Evolutionary conservation across 2,113 vertebrate species (phyloP).

Genomic region (Podiceps cristatus): DNA sequence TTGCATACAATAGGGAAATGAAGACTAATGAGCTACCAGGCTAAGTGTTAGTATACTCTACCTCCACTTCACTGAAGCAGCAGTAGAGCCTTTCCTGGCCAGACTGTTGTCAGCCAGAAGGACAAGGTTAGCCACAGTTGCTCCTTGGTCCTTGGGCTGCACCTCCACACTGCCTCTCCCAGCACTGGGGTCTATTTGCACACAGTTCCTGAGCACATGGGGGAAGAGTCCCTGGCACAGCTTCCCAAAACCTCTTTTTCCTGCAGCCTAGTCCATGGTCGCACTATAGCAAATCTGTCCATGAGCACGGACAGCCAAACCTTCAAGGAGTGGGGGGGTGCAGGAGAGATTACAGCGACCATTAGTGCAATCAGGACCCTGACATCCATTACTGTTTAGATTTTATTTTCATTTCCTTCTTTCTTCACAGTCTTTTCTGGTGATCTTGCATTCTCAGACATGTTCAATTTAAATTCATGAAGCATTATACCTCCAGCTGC

Average conservation of each 20-base stretch:
- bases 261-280: not conserved
- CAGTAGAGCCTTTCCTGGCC: not conserved
- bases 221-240: not conserved
- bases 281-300: not conserved
- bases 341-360: not conserved
- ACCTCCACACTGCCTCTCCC: not conserved
- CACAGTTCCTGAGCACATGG: not conserved
- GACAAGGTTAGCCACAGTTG: accelerated
- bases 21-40: not conserved
- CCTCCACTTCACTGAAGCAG: not conserved
- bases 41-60: not conserved
- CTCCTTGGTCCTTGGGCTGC: not conserved
- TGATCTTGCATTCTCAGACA: not conserved
- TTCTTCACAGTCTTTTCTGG: not conserved
- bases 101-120: not conserved
- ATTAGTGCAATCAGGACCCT: not conserved
- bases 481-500: not conserved
- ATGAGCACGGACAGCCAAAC: not conserved
- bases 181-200: not conserved
- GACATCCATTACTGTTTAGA: not conserved
- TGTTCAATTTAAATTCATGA: not conserved
- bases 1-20: not conserved
- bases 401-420: not conserved
- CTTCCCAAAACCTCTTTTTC: not conserved
- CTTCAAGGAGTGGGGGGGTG: accelerated